Base-by-base conservation (phyloP, 1,140 invertebrate species). In the Euschistus heros region DNA sequence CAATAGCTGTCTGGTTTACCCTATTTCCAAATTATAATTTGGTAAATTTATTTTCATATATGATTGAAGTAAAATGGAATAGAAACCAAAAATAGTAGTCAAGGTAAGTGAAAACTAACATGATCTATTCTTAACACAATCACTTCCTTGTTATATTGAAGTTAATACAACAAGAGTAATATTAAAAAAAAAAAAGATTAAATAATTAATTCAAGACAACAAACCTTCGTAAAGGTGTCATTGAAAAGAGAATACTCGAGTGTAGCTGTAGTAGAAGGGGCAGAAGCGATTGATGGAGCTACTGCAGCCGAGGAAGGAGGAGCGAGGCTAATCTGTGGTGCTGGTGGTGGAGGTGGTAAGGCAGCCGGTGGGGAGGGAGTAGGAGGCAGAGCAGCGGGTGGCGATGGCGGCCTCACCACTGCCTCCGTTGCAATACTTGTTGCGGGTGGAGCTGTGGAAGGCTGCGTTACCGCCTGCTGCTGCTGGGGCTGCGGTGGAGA, bases 171-270 rank as follows among this genome's bases (percentile, higher is more conserved):
- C 20, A 50, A 50, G 5, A 18, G 2, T 50, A 50, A 10, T 13
- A 18, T 4, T 50, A 22, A 50, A 50, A 50, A 22, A 18, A 3
- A 4, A n/a, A 10, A 50, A 18, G 2, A 50, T 24, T n/a, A 57
- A 20, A 57, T 3, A 20, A 59, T 59, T 26, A 18, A 54, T 54
- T 54, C 10, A 54, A 18, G 8, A 54, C 17, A n/a, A 54, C 52
- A 18, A 18, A 27, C 78, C 73, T 84, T 84, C 61, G 80, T 81
- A 69, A 86, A 86, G 0, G 79, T 79, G 71, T 88, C 85, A 70
- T 88, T 87, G 70, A 92, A 92, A 7, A 91, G 79, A 0, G 88
- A 88, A 74, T 92, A 92, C 68, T 89, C 86, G 17, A 82, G 76
- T 0, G 77, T 76, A 13, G 76, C 75, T 26, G 63, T 60, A 52